Conservation (phyloP, 2,797 vertebrate genomes). For the Cirrhinus mrigala region DNA sequence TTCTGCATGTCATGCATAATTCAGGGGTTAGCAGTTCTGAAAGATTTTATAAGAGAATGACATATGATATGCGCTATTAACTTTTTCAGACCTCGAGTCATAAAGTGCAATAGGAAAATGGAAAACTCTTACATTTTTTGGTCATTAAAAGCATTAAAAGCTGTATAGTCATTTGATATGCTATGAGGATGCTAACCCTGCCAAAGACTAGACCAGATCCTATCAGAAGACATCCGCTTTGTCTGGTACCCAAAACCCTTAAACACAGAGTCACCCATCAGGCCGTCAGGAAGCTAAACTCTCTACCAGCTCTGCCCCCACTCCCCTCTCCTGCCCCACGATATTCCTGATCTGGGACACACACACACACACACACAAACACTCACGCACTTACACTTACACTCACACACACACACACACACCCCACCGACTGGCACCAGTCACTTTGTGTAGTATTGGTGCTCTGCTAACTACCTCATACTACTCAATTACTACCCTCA, state of each 20-base stretch:
- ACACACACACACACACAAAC: no score
- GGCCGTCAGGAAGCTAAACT: no score
- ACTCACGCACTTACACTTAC: no score
- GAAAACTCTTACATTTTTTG: background rate
- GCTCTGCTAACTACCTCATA: no score
- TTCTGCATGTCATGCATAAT: slow-evolving; percentile 31
- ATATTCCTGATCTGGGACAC: no score
- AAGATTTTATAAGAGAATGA: slow-evolving; percentile 11
- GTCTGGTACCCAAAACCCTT: background rate
- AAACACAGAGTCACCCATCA: background rate
- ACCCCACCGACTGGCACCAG: no score
- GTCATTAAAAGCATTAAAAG: background rate
- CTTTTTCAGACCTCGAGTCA: background rate
- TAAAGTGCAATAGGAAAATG: slow-evolving; percentile 4
- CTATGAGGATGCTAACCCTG: background rate
- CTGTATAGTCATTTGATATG: slow-evolving; percentile 2
- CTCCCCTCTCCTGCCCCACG: no score
- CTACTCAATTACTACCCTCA: no score
- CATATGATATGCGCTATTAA: slow-evolving; percentile 7
- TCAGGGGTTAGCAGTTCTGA: background rate
- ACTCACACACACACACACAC: no score
- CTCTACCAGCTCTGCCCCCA: no score
- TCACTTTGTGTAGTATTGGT: no score
- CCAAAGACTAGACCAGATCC: background rate
- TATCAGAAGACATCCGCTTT: background rate